phyloP scores from a whole-genome alignment of 1,140 invertebrate genomes.

The Drosophila quadrilineata region DNA sequence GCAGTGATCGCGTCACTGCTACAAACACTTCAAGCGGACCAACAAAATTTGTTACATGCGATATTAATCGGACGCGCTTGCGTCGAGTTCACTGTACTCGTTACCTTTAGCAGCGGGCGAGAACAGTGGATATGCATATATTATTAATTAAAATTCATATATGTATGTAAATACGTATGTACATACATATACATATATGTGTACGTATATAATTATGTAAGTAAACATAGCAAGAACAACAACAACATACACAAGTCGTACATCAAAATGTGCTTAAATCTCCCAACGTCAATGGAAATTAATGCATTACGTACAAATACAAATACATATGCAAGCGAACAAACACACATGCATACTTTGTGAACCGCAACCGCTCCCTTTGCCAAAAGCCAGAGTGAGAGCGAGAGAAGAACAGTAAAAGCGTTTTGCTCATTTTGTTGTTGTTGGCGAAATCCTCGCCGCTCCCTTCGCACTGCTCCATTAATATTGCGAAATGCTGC shows the following conservation, averaged over 20 bases:
- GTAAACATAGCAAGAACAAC: no score
- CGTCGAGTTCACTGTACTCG: constrained; percentile 70
- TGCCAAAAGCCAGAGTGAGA: constrained; percentile 37
- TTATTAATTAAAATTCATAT: constrained; percentile 56
- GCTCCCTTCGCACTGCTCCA: constrained; percentile 47
- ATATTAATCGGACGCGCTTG: constrained; percentile 32
- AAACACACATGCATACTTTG: constrained; percentile 1
- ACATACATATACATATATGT: constrained; percentile 37
- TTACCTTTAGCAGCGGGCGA: constrained; percentile 53
- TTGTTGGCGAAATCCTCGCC: constrained; percentile 45
- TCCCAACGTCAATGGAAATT: constrained; percentile 68
- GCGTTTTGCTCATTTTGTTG: no score
- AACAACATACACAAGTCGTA: constrained; percentile 60
- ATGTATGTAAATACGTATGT: constrained; percentile 1
- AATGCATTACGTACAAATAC: constrained; percentile 51
- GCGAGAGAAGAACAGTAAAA: constrained; percentile 29
- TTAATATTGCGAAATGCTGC: constrained; percentile 72
- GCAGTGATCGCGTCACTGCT: constrained; percentile 26
- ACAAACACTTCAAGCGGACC: constrained; percentile 6
- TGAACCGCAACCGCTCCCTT: constrained; percentile 61
- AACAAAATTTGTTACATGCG: constrained; percentile 29
- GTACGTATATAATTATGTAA: background rate
- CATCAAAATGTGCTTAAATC: constrained; percentile 75
- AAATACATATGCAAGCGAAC: no score
- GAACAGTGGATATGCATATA: constrained; percentile 16